These are phyloP conservation scores for Parauchenoglanis punctatus DNA, from an alignment of 2,797 vertebrate species.

Conservation along the genomic window DNA sequence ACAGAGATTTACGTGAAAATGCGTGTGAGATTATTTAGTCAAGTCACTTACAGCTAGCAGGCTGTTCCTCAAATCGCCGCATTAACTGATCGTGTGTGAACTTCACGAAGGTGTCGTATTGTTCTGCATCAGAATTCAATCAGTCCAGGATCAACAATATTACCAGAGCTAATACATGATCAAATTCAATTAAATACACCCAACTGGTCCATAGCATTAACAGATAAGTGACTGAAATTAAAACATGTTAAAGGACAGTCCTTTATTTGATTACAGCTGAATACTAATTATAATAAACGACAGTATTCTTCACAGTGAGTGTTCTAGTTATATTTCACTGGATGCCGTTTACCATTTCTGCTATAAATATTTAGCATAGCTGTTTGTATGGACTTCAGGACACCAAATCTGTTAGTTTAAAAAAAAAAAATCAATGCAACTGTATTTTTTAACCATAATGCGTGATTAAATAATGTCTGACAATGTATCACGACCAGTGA, in stretches of 20 bases:
- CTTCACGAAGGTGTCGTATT: conserved; percentile 98
- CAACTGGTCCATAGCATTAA: neutral
- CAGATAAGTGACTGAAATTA: neutral
- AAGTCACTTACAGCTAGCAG: conserved; percentile 94
- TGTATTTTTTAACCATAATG: neutral
- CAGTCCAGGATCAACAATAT: neutral
- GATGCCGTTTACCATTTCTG: neutral
- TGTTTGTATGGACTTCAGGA: neutral
- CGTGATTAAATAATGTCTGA: neutral
- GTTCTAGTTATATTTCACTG: neutral
- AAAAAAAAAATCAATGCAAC: neutral
- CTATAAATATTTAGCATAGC: neutral
- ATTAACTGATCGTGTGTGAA: conserved; percentile 99
- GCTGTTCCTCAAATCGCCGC: conserved; percentile 98
- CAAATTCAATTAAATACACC: neutral
- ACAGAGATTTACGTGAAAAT: neutral
- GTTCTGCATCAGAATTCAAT: conserved; percentile 78
- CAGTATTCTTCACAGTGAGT: neutral
- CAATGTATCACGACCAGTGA: neutral
- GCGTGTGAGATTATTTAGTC: neutral
- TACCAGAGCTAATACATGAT: neutral
- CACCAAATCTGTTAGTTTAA: too few relatives aligned
- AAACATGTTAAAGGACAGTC: neutral
- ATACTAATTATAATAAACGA: neutral
- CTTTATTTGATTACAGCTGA: neutral